Percentiles rank a stretch among this genome's conserved stretches.
Evolutionary conservation across 1,140 invertebrate species (phyloP).

Genomic region (Panulirus ornatus): DNA sequence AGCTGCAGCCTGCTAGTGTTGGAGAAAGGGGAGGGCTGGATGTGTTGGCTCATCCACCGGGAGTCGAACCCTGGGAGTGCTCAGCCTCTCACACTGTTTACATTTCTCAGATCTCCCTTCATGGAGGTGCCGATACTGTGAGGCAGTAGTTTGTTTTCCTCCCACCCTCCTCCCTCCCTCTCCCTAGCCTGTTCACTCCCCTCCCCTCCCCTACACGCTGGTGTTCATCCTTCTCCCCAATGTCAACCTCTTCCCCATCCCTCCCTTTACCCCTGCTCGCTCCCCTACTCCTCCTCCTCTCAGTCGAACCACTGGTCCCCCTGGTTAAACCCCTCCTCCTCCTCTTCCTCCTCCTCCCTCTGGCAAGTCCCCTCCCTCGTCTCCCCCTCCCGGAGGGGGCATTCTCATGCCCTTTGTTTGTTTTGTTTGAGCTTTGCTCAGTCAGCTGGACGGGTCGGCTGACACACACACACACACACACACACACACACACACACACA

Average conservation of each 20-base stretch:
- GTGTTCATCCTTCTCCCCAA: not conserved
- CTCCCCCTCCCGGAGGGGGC: not conserved
- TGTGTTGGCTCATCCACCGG: not conserved
- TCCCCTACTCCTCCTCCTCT: not conserved
- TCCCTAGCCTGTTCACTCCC: not conserved
- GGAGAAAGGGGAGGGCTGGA: not conserved
- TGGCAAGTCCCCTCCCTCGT: not conserved
- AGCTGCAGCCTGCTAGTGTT: not conserved
- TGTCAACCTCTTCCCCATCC: not conserved
- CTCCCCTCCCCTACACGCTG: not conserved
- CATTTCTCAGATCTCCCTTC: not conserved
- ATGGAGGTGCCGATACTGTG: not conserved
- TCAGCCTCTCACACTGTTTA: not conserved
- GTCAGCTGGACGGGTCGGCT: not conserved
- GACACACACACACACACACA: not conserved
- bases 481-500: constrained; percentile 21
- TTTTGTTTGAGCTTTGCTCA: not conserved
- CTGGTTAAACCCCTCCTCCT: not conserved
- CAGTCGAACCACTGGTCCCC: not conserved
- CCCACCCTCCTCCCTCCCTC: not conserved
- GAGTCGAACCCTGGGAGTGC: not conserved
- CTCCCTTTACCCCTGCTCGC: not conserved
- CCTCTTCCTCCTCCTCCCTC: constrained; percentile 1
- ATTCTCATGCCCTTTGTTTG: not conserved
- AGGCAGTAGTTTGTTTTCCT: not conserved